Evolutionary conservation across 1,140 invertebrate genomes (phyloP).

Genomic region (Sinonovacula constricta): DNA sequence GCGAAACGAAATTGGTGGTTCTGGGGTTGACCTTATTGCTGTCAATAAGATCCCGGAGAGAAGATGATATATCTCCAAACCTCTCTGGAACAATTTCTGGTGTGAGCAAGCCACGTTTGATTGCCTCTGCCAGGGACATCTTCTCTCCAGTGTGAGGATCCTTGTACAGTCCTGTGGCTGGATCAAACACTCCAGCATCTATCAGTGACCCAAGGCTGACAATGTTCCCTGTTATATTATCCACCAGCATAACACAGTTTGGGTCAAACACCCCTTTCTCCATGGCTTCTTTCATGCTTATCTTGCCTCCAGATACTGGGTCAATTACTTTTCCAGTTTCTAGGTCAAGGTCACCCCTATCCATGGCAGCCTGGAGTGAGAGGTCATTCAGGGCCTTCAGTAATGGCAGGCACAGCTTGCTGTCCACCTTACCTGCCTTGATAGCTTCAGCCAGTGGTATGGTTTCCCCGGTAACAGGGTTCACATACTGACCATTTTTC

Average conservation of each 20-base stretch:
- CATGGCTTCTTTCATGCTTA: slow-evolving; percentile 81
- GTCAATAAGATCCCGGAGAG: slow-evolving; percentile 72
- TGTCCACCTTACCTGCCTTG: slow-evolving; percentile 64
- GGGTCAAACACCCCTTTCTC: slow-evolving; percentile 64
- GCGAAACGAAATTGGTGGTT: slow-evolving; percentile 70
- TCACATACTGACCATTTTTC: slow-evolving; percentile 59
- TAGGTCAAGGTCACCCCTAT: slow-evolving; percentile 82
- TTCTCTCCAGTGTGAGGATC: slow-evolving; percentile 86
- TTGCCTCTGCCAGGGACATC: slow-evolving; percentile 87
- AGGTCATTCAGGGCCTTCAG: slow-evolving; percentile 84
- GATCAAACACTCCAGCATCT: slow-evolving; percentile 81
- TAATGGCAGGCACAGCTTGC: slow-evolving; percentile 80
- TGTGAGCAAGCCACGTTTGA: slow-evolving; percentile 86
- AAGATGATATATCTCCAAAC: slow-evolving; percentile 65
- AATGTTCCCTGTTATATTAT: slow-evolving; percentile 65
- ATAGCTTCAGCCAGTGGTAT: slow-evolving; percentile 65
- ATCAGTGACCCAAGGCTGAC: slow-evolving; percentile 65
- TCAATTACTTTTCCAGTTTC: slow-evolving; percentile 62
- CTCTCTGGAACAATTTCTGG: slow-evolving; percentile 62
- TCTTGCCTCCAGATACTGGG: slow-evolving; percentile 58
- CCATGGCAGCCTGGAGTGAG: slow-evolving; percentile 84
- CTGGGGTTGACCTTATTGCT: slow-evolving; percentile 69
- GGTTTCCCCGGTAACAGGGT: slow-evolving; percentile 56
- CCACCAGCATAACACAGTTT: slow-evolving; percentile 69
- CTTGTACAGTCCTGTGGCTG: slow-evolving; percentile 85